Conservation (phyloP, 2,113 vertebrate species). For the Apaloderma vittatum region DNA sequence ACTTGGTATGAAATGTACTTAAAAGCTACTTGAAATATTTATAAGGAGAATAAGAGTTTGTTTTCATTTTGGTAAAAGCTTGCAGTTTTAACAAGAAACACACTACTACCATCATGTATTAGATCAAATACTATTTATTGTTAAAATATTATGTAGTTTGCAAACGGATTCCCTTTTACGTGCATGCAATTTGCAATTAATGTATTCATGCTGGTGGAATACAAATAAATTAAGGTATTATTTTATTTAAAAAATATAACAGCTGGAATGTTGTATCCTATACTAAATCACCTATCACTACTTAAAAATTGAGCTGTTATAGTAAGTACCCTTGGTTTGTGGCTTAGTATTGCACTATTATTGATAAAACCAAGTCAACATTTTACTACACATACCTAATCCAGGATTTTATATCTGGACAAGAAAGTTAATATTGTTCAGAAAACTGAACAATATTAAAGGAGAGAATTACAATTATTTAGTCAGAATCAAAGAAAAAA, state of each 20-base stretch:
- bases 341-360: not conserved
- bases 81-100: slow-evolving; percentile 81
- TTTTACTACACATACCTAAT: not conserved
- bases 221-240: slow-evolving; percentile 71
- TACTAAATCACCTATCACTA: not conserved
- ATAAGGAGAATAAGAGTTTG: slow-evolving; percentile 80
- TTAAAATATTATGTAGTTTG: slow-evolving; percentile 73
- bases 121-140: slow-evolving; percentile 78
- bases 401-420: not conserved
- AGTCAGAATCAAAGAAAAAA: not conserved
- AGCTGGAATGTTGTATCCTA: slow-evolving; percentile 3
- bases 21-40: slow-evolving; percentile 84
- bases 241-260: slow-evolving; percentile 73
- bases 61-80: slow-evolving; percentile 83
- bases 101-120: slow-evolving; percentile 73
- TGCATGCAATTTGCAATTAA: slow-evolving; percentile 83
- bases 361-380: not conserved
- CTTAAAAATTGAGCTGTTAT: not conserved
- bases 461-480: not conserved
- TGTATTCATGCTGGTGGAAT: slow-evolving; percentile 74
- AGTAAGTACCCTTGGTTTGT: not conserved
- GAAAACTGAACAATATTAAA: not conserved
- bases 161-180: slow-evolving; percentile 67
- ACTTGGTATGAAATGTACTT: slow-evolving; percentile 85
- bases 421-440: not conserved